These are phyloP conservation scores for Esox masquinongy DNA, from an alignment of 2,797 vertebrate genomes.

Conservation along the genomic window DNA sequence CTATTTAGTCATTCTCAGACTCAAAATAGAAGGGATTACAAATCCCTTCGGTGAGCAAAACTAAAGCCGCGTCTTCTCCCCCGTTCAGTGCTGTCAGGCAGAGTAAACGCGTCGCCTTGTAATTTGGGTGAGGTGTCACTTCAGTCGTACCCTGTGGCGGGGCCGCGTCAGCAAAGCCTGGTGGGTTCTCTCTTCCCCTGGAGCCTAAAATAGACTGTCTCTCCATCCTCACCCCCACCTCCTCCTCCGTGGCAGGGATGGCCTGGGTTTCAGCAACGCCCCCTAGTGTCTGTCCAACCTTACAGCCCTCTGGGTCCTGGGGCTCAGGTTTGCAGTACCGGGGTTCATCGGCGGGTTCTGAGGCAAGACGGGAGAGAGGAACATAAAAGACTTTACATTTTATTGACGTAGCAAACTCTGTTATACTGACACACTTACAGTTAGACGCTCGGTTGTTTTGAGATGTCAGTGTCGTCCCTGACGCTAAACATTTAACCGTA, in stretches of 20 bases:
- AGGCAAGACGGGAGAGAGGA: not conserved
- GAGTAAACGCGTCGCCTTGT: not conserved
- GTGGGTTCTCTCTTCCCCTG: conserved; percentile 38
- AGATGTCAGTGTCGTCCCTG: not conserved
- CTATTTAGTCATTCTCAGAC: not conserved
- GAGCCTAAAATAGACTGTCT: conserved; percentile 64
- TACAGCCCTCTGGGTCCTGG: not conserved
- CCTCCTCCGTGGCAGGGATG: conserved; percentile 66
- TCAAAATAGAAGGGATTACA: not conserved
- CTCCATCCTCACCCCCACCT: conserved; percentile 74
- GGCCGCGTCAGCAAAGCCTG: conserved; percentile 47
- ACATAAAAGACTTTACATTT: not conserved
- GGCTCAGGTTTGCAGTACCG: not conserved
- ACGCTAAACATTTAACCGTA: not conserved
- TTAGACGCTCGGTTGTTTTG: not conserved
- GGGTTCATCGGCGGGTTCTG: not conserved
- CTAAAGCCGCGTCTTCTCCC: not conserved
- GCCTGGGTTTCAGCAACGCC: conserved; percentile 41
- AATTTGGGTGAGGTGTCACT: not conserved
- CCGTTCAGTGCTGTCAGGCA: not conserved
- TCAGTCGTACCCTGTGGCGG: conserved; percentile 64
- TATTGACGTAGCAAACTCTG: no score
- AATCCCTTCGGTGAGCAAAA: not conserved
- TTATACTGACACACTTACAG: no score
- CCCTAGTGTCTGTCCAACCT: conserved; percentile 8